These are phyloP conservation scores for Pteronura brasiliensis DNA, from an alignment of 2,113 vertebrate genomes.

Conservation along the genomic window DNA sequence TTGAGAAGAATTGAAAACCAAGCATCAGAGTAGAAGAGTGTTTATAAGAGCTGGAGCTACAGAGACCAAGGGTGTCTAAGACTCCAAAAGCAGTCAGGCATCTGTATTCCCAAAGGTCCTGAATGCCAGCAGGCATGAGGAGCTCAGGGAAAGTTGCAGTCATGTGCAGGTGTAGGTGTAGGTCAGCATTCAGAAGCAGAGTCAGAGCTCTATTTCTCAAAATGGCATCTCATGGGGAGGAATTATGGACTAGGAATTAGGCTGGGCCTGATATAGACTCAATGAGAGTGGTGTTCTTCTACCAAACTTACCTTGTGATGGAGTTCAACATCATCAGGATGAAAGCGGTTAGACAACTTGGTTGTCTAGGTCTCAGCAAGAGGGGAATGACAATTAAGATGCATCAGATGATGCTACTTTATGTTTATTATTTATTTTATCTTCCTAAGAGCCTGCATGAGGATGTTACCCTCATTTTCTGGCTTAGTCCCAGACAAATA, in stretches of 20 bases:
- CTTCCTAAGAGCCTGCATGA: not conserved
- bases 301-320: not conserved
- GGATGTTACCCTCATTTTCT: not conserved
- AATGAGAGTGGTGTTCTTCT: not conserved
- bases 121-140: not conserved
- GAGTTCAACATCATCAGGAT: not conserved
- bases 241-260: not conserved
- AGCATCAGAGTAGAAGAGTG: not conserved
- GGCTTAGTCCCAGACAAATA: not conserved
- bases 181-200: not conserved
- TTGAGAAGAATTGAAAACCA: not conserved
- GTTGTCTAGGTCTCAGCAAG: not conserved
- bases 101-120: not conserved
- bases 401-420: not conserved
- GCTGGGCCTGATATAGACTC: not conserved
- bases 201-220: not conserved
- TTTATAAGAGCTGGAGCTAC: not conserved
- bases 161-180: accelerated
- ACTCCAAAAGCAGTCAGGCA: accelerated
- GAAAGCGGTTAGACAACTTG: not conserved
- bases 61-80: accelerated
- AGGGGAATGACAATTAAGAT: not conserved
- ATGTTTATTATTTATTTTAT: not conserved
- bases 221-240: not conserved
- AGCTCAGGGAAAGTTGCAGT: not conserved